Base-by-base conservation (phyloP, 2,797 vertebrate genomes). In the Phoxinus dragarum region DNA sequence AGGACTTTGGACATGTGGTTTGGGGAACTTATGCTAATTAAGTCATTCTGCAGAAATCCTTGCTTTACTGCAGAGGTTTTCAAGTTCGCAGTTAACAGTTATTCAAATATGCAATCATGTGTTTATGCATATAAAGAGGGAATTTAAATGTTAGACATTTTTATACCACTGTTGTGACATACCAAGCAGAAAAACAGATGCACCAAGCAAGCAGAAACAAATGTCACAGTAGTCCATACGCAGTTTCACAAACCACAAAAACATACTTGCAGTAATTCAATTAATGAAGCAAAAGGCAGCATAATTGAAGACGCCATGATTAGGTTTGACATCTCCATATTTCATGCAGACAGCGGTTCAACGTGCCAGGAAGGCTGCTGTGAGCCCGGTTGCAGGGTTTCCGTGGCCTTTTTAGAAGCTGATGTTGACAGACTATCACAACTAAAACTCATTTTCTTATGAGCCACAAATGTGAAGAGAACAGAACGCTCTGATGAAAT, bases 371-470 rank as follows among this genome's bases (percentile, higher is more conserved):
- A 59, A 40, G 36, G 36, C 23, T 59, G 74, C 52, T 9, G 12
- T 59, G 27, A 59, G n/a, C 21, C 38, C 23, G 6, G 54, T 40
- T 23, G 52, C n/a, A 38, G 19, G 19, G 73, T 38, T 76, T 54
- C 21, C 0, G 34, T 40, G 52, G 21, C 21, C 12, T 40, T 76
- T 76, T 77, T 77, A 77, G n/a, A n/a, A 40, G 52, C 49, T 38
- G 74, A 76, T n/a, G 52, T 79, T 10, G 5, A 66, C n/a, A 19
- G 38, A 59, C 54, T 66, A 73, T 72, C n/a, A 44, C n/a, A 64
- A 64, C 76, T 79, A 44, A 79, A 64, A 64, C 56, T 79, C 38
- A 44, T 64, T 79, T 78, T 12, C 38, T 74, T 40, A 31, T 6
- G 3, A 79, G 40, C n/a, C 76, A 31, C 16, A 64, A 40, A 73